Evolutionary conservation across 2,113 vertebrate species (phyloP).

Genomic region (Ondatra zibethicus): DNA sequence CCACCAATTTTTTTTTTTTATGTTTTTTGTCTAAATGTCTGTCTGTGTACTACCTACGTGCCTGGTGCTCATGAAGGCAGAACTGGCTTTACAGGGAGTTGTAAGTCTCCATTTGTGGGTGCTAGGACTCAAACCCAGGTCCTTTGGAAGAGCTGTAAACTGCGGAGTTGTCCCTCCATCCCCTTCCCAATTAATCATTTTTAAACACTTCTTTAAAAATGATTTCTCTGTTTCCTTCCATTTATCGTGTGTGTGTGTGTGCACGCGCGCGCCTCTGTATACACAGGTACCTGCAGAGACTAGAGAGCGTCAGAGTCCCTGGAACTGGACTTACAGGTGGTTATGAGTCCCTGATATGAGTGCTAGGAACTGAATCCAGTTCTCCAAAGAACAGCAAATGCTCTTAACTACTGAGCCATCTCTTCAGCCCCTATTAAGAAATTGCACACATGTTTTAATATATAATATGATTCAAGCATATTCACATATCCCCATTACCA

Average conservation of each 20-base stretch:
- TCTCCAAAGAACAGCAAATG: neutral
- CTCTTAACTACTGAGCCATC: neutral
- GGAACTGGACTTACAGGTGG: neutral
- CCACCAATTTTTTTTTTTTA: neutral
- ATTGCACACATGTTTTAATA: neutral
- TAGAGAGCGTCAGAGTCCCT: neutral
- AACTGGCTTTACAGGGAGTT: neutral
- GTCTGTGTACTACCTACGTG: no score
- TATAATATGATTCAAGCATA: neutral
- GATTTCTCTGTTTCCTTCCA: neutral
- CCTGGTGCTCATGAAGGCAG: neutral
- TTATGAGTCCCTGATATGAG: neutral
- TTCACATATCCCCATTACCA: neutral
- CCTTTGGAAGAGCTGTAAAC: neutral
- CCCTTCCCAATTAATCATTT: neutral
- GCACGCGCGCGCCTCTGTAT: neutral
- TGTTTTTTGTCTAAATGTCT: neutral
- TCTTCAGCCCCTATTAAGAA: neutral
- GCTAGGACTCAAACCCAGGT: neutral
- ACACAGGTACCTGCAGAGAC: neutral
- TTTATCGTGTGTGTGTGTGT: neutral
- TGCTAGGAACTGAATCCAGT: neutral
- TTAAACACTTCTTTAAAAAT: neutral
- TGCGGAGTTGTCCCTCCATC: neutral
- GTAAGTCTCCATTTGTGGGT: neutral